Conservation (phyloP, 2,888 invertebrate genomes). For the Orthosia gracilis region DNA sequence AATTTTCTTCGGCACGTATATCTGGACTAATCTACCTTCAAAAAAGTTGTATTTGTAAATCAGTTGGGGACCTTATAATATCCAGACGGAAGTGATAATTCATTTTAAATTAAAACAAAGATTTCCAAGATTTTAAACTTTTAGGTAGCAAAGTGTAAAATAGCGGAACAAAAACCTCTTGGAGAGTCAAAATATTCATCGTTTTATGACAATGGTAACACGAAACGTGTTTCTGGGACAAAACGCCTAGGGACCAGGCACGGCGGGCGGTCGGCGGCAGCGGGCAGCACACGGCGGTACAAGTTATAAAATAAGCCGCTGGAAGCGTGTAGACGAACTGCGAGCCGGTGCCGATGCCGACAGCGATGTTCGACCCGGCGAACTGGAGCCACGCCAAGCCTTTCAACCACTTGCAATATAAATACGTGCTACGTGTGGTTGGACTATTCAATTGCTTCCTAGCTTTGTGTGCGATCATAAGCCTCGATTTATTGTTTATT, state of each 20-base stretch:
- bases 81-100: conserved; percentile 2
- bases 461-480: conserved; percentile 61
- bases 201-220: conserved; percentile 59
- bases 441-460: conserved; percentile 71
- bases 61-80: too few species aligned
- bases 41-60: not conserved
- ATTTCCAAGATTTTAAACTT: conserved; percentile 2
- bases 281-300: conserved; percentile 60
- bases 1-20: too few species aligned
- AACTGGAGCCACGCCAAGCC: conserved; percentile 69
- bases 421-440: conserved; percentile 67
- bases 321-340: conserved; percentile 64
- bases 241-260: conserved; percentile 44
- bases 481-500: conserved; percentile 57
- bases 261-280: conserved; percentile 37
- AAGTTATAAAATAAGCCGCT: conserved; percentile 73
- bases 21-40: not conserved
- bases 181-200: conserved; percentile 43
- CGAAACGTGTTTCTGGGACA: conserved; percentile 62
- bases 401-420: conserved; percentile 67
- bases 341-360: conserved; percentile 57
- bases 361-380: conserved; percentile 63
- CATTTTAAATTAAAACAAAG: not conserved
- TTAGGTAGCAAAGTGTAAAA: conserved; percentile 6
- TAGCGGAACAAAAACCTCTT: conserved; percentile 30